Base-by-base conservation (phyloP, 2,797 vertebrate genomes). In the Gallinago solitaria region DNA sequence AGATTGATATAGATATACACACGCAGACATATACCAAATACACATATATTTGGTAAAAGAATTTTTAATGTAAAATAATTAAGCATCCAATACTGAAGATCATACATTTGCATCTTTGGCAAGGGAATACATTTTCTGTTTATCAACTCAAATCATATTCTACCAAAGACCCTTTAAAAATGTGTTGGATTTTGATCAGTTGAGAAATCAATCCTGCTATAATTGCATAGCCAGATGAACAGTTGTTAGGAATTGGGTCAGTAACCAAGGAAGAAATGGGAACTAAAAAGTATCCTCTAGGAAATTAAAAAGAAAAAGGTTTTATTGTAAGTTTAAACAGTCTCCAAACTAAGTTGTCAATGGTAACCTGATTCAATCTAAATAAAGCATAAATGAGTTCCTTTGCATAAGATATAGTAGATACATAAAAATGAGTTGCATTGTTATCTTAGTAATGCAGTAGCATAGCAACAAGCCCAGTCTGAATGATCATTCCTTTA, bases 391-490 rank as follows among this genome's bases (percentile, higher is more conserved):
- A 95, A 95, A 76, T 64, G 33, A 91, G 71, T 71, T 95, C 54
- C 8, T 4, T 71, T 76, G 56, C 76, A 25, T 82, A 83, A 74
- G 78, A 95, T 80, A 78, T 13, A 89, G 57, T 68, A 91, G 95
- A 74, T 85, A 90, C 27, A 94, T 87, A 87, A 92, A 93, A 87
- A 87, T 93, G 47, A 93, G 64, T 96, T 93, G 39, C 30, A 61
- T 69, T 88, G 75, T 97, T 97, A 96, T 97, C 96, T 96, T 86
- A 75, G 91, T 80, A 96, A 94, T 77, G 33, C 11, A 8, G 97
- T 96, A 28, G 69, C 97, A 94, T 96, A 98, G 97, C 97, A 97
- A 97, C 97, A 95, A 97, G 84, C 95, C 95, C 91, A 93, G 77
- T 81, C 74, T 77, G 83, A 97, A 81, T 32, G 21, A 96, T 96